A percentile compares a stretch with the other conserved stretches of the same genome.
These are phyloP conservation scores for Brachypodius melanocephalos DNA, from an alignment of 2,113 vertebrate genomes.

Conservation along the genomic window DNA sequence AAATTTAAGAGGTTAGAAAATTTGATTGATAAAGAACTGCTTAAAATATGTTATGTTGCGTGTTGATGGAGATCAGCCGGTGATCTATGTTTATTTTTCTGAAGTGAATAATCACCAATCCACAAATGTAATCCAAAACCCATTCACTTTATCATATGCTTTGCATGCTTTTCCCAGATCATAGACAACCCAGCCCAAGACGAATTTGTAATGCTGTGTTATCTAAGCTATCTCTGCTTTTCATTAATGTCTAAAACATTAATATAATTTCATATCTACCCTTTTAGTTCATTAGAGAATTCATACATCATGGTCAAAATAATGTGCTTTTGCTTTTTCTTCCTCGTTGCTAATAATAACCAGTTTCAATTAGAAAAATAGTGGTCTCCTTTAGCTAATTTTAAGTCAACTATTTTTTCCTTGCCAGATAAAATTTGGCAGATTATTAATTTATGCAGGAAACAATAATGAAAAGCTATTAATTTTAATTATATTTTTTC, in stretches of 20 bases:
- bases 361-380: neutral
- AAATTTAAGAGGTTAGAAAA: neutral
- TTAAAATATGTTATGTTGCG: neutral
- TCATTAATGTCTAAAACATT: neutral
- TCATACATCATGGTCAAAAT: neutral
- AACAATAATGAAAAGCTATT: neutral
- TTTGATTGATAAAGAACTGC: neutral
- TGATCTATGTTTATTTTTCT: neutral
- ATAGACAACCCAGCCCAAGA: neutral
- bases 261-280: neutral
- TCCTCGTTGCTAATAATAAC: neutral
- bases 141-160: neutral
- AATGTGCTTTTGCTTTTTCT: accelerated
- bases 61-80: neutral
- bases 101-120: neutral
- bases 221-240: neutral
- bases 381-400: neutral
- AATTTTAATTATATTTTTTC: constrained; percentile 13
- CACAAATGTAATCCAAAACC: neutral
- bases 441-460: neutral
- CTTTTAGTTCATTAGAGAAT: neutral
- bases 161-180: neutral
- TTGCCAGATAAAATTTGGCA: neutral
- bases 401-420: neutral
- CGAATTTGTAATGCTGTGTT: neutral